These are phyloP conservation scores for Phylloscopus collybita DNA, from an alignment of 2,797 vertebrate species.

Conservation along the genomic window DNA sequence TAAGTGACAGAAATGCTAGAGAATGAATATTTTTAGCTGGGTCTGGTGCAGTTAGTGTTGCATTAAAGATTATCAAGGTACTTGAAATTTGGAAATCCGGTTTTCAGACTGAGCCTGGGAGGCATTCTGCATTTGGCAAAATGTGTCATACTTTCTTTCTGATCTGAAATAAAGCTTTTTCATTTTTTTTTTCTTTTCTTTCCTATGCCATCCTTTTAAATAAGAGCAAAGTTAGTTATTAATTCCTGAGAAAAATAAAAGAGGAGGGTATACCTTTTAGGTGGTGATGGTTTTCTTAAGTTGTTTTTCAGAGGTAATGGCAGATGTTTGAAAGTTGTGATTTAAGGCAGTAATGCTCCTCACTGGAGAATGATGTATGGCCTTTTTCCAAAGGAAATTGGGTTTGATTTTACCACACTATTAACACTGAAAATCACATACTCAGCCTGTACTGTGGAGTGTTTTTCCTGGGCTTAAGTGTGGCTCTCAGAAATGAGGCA, in stretches of 20 bases:
- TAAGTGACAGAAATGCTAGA: neutral
- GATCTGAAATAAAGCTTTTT: neutral
- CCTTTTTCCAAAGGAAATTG: constrained; percentile 16
- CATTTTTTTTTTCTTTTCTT: neutral
- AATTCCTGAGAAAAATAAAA: neutral
- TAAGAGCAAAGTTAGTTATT: neutral
- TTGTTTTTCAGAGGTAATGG: neutral
- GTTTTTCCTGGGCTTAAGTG: constrained; percentile 28
- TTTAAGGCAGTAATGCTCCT: neutral
- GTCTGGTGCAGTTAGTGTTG: neutral
- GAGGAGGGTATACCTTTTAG: neutral
- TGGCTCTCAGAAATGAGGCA: neutral
- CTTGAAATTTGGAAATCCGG: neutral
- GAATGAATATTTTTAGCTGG: neutral
- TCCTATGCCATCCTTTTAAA: neutral
- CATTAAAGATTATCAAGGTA: neutral
- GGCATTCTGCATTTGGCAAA: neutral
- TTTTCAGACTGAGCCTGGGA: neutral
- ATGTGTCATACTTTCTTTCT: neutral
- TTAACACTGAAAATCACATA: constrained; percentile 29
- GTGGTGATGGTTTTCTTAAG: neutral
- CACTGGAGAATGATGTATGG: neutral
- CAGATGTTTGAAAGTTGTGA: constrained; percentile 16
- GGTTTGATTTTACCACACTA: constrained; percentile 30
- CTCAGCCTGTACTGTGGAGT: neutral